A percentile compares a stretch with the other conserved stretches of the same genome.
phyloP scores from a whole-genome alignment of 1,140 invertebrate species.

The Musca domestica region DNA sequence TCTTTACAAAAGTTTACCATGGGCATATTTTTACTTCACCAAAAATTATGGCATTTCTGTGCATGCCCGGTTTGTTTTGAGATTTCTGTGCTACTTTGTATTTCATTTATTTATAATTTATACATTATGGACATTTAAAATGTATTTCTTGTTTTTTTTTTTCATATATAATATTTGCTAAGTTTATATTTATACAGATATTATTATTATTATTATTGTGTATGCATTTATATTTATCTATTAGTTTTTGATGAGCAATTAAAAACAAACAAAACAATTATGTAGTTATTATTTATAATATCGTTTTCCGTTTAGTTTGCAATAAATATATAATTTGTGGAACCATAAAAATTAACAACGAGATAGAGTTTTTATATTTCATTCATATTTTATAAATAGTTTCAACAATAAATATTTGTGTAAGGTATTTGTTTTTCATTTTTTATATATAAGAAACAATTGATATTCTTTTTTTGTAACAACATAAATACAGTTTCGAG shows the following conservation, averaged over 20 bases:
- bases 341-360: conserved; percentile 17
- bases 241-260: background rate
- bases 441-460: background rate
- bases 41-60: too few species aligned
- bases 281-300: background rate
- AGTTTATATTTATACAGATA: too few species aligned
- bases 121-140: conserved; percentile 19
- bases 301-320: background rate
- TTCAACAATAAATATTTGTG: conserved; percentile 7
- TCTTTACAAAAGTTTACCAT: too few species aligned
- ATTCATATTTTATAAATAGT: background rate
- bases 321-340: background rate
- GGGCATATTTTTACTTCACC: too few species aligned
- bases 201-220: background rate
- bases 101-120: conserved; percentile 1
- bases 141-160: background rate
- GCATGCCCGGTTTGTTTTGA: background rate
- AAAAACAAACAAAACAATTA: background rate
- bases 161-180: too few species aligned
- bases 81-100: background rate
- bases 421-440: background rate
- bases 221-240: too few species aligned
- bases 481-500: too few species aligned
- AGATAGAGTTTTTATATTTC: conserved; percentile 11
- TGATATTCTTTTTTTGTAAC: too few species aligned